Conservation (phyloP, 1,140 invertebrate genomes). For the Drosophila mojavensis region DNA sequence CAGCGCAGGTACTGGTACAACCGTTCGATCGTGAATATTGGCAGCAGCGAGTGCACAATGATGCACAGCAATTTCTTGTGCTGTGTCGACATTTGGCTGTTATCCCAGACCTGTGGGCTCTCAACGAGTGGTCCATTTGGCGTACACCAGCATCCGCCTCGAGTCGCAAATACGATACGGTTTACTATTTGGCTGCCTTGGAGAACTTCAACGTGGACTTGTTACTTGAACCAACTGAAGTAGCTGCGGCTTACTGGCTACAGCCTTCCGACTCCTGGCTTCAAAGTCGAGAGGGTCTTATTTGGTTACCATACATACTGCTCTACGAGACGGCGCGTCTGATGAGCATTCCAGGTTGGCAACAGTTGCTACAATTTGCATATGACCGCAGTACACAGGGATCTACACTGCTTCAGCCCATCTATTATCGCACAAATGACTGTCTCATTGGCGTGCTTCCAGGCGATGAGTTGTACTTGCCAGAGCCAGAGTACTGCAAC, state of each 20-base stretch:
- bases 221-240: conserved; percentile 63
- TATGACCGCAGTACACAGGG: conserved; percentile 70
- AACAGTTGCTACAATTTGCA: conserved; percentile 77
- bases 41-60: conserved; percentile 86
- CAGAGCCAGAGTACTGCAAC: conserved; percentile 45
- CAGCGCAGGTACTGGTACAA: conserved; percentile 25
- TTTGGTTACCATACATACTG: conserved; percentile 86
- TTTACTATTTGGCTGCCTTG: conserved; percentile 90
- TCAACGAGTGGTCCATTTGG: conserved; percentile 95
- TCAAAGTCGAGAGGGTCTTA: conserved; percentile 87
- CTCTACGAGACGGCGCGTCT: conserved; percentile 84
- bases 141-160: conserved; percentile 87
- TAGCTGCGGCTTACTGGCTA: conserved; percentile 56
- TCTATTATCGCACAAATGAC: conserved; percentile 81
- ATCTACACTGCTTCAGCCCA: conserved; percentile 83
- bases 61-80: conserved; percentile 89
- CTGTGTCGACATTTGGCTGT: conserved; percentile 89
- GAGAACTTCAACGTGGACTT: conserved; percentile 62
- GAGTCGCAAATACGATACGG: conserved; percentile 88
- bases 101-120: conserved; percentile 92
- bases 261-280: conserved; percentile 75
- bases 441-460: conserved; percentile 78
- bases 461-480: conserved; percentile 82
- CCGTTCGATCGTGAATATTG: conserved; percentile 55
- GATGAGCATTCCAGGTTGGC: conserved; percentile 83